Base-by-base conservation (phyloP, 1,140 invertebrate genomes). In the Aphelinus certus region DNA sequence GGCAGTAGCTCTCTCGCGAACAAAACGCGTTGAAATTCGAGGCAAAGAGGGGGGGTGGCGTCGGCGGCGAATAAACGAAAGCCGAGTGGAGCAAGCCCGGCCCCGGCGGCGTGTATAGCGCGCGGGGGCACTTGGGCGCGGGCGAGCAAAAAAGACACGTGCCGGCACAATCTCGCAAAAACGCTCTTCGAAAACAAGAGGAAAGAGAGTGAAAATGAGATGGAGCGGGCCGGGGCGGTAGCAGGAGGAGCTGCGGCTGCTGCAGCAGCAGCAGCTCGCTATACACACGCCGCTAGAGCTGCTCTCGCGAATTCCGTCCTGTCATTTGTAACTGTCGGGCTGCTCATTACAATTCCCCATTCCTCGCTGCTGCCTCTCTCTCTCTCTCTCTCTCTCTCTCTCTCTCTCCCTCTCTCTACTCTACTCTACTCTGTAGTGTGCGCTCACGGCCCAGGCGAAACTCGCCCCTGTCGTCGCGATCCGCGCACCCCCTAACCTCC, bases 291-390 rank as follows among this genome's bases (percentile, higher is more conserved):
- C 2, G 1, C 2, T 26, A 46, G 9, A 55, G 84, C 84, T 82
- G 84, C 84, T 85, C 85, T 86, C 86, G 86, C 86, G 86, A 88
- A 88, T 88, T 88, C 86, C 86, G 83, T 87, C 86, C 87, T 87
- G 85, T 88, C 87, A 88, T 88, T 88, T 88, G 87, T 88, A 88
- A 88, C 87, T 88, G 87, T 88, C 87, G 80, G 83, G 83, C 82
- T 87, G 87, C 87, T 88, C 87, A 87, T 88, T 88, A 88, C 87
- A 88, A 87, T 87, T 88, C 86, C 86, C 86, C 86, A 85, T 88
- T 87, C 86, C 84, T 86, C 81, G 82, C 73, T 6, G 76, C 79
- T 76, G 62, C 76, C 79, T 76, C 66, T 73, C 75, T 58, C 77
- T 72, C 79, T 75, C 78, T 78, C 76, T 75, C 71, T 78, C 76